Evolutionary conservation across 2,113 vertebrate species (phyloP), one percentile per base, ranked within the genome.

Genomic region (Ictalurus punctatus): DNA sequence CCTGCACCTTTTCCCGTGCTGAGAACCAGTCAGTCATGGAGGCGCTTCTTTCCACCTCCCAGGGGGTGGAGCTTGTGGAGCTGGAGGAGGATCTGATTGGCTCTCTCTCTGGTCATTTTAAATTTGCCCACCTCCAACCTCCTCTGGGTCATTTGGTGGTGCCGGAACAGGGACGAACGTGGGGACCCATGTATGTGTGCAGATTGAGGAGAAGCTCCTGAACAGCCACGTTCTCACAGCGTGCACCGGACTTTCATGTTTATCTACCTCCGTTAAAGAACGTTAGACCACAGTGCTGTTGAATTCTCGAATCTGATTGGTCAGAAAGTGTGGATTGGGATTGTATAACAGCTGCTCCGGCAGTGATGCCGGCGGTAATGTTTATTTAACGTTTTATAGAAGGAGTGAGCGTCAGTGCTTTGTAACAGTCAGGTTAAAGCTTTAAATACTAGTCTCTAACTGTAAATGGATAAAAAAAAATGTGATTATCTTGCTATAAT

Each of bases 161-260:
- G 89, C 98, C 98, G 52, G 94, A 96, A 87, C 93, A 93, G 0
- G 96, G 95, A 27, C 96, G 93, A 92, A 94, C 96, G 0, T 99
- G 98, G 98, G 98, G 98, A 17, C 98, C 98, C 1, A 99, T 99
- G 98, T 99, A 97, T 27, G 78, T 99, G 86, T 96, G 97, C 88
- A 97, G 97, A 91, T 90, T 99, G 91, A 95, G 93, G 93, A 98
- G 96, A 94, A 90, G 56, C 0, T 91, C 88, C 78, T 92, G 78
- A 92, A 67, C 67, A 73, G 0, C 2, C 7, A 19, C 30, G 19
- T 17, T 4, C 17, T 52, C 27, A 1, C 83, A n/a, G 65, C 59
- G n/a, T 79, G 54, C 19, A 54, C 30, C 67, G 23, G 8, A 69
- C 73, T 44, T 79, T n/a, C 61, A 63, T 85, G 4, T 27, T 34